Conservation (phyloP, 2,888 invertebrate genomes). For the Sialis fuliginosa region DNA sequence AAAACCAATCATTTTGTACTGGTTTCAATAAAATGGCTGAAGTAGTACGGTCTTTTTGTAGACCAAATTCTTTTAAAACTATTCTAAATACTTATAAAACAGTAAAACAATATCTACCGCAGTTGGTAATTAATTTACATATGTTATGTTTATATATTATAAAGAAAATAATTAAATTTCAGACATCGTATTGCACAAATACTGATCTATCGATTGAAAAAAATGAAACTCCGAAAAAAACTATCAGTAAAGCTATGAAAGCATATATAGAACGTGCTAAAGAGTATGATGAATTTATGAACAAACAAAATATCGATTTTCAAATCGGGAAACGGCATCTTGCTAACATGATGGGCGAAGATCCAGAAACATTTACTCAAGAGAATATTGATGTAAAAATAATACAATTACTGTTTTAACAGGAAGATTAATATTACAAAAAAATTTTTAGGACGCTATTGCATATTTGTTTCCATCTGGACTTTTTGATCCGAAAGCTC, state of each 20-base stretch:
- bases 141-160: not conserved
- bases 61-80: not conserved
- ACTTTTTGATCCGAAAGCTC: constrained; percentile 63
- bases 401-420: not conserved
- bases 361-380: constrained; percentile 76
- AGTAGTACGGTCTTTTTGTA: not conserved
- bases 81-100: not conserved
- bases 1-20: no score
- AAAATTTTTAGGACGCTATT: constrained; percentile 54
- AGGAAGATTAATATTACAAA: constrained; percentile 7
- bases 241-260: constrained; percentile 76
- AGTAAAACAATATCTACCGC: not conserved
- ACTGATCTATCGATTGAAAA: constrained; percentile 1
- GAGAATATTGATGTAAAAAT: constrained; percentile 60
- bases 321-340: constrained; percentile 87
- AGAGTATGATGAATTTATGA: constrained; percentile 71
- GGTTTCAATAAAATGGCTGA: not conserved
- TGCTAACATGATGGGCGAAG: constrained; percentile 97
- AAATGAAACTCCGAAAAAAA: constrained; percentile 21
- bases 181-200: not conserved
- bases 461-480: constrained; percentile 94
- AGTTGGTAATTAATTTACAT: not conserved
- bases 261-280: constrained; percentile 69
- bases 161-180: not conserved
- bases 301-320: constrained; percentile 58